These are phyloP conservation scores for Etheostoma perlongum DNA, from an alignment of 2,797 vertebrate species.

Conservation along the genomic window DNA sequence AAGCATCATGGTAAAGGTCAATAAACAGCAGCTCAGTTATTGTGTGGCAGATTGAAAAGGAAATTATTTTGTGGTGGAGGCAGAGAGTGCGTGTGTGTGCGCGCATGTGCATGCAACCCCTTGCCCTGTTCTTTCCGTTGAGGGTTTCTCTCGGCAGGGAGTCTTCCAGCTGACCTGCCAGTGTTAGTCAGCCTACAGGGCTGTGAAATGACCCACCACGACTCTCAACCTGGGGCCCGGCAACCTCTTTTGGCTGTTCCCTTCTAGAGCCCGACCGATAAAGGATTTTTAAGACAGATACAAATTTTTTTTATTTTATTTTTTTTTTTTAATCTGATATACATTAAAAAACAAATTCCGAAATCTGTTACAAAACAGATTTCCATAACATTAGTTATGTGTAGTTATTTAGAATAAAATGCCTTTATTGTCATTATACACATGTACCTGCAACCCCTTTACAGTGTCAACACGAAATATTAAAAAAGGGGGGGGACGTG, in stretches of 20 bases:
- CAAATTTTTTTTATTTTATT: too few species aligned
- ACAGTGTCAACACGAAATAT: too few species aligned
- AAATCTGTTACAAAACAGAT: too few species aligned
- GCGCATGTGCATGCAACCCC: constrained; percentile 11
- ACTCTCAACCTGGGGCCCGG: constrained; percentile 64
- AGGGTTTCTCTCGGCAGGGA: constrained; percentile 68
- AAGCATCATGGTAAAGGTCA: constrained; percentile 71
- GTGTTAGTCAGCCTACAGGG: constrained; percentile 68
- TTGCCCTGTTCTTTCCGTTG: constrained; percentile 28
- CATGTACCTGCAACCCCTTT: too few species aligned
- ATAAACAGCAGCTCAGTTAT: constrained; percentile 71
- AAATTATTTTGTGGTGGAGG: constrained; percentile 67
- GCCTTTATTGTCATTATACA: too few species aligned
- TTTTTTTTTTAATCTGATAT: too few species aligned
- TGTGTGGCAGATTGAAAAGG: constrained; percentile 75
- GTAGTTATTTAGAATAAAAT: too few species aligned
- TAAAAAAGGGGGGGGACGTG: too few species aligned
- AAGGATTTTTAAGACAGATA: too few species aligned
- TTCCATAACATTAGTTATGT: too few species aligned
- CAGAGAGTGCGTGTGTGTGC: not conserved
- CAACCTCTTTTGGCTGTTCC: constrained; percentile 47
- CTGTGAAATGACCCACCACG: constrained; percentile 70
- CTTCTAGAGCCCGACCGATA: too few species aligned
- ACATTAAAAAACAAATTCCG: too few species aligned
- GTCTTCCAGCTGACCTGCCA: constrained; percentile 78